Evolutionary conservation across 2,113 vertebrate species (phyloP), one percentile per base, ranked within the genome.

Genomic region (Puma concolor): DNA sequence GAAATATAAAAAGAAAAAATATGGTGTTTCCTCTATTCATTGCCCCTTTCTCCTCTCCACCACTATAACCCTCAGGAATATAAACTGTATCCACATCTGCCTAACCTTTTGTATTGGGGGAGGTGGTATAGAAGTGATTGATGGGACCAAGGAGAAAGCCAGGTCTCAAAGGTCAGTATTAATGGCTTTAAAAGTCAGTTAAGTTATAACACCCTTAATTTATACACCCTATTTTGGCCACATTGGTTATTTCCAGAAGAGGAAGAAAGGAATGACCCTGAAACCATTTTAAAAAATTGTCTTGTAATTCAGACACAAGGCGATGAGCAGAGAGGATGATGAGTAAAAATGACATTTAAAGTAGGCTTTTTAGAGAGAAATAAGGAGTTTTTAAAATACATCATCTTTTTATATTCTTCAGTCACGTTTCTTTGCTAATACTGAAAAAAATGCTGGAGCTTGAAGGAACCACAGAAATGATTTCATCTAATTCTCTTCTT

Each of bases 131-230:
- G 90, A 82, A 72, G 83, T 98, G 97, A 98, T 92, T 14, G 6
- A 98, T 19, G 63, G 87, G 71, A 92, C 72, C 81, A 50, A 71
- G 33, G 90, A 96, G 92, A 97, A 96, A 67, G 94, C 97, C 7
- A 86, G 88, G 97, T 88, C 91, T 13, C 41, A 91, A 92, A 97
- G 96, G 97, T 95, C 54, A 97, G 64, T 54, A 67, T 88, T 82
- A 96, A 29, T 96, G 91, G 89, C 97, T 98, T 95, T 87, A 94
- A 96, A 98, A 98, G 97, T 95, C 94, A 96, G 95, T 77, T 96
- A 94, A 72, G 96, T 96, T 96, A 81, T 88, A 92, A 97, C 83
- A 81, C 82, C 85, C 83, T 85, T 64, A 96, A 98, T 97, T 95
- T 96, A 97, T 33, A 82, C 27, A 90, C 54, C 44, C 92, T 94